phyloP scores from a whole-genome alignment of 2,113 vertebrate genomes.

The Speoplatyrhinus poulsoni region DNA sequence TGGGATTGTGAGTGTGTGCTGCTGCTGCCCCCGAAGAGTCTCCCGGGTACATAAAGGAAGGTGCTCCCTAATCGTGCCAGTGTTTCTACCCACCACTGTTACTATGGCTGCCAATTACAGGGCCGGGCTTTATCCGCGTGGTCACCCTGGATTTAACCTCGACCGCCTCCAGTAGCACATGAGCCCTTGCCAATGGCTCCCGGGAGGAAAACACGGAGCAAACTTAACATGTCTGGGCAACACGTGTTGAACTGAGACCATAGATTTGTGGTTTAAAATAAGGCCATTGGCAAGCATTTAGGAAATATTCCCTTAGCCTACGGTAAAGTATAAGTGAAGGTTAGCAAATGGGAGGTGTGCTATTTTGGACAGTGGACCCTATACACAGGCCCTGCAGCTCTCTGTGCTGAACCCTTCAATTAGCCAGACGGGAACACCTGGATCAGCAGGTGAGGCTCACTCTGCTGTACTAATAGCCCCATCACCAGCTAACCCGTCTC shows the following conservation, averaged over 20 bases:
- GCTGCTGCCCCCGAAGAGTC: conserved; percentile 50
- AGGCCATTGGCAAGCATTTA: conserved; percentile 15
- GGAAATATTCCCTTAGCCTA: conserved; percentile 22
- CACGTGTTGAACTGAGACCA: conserved; percentile 32
- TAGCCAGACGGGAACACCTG: conserved; percentile 68
- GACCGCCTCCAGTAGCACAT: conserved; percentile 16
- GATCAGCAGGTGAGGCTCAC: conserved; percentile 68
- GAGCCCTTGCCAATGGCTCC: conserved; percentile 38
- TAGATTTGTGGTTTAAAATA: not conserved
- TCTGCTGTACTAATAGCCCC: conserved; percentile 58
- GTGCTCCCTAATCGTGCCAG: conserved; percentile 62
- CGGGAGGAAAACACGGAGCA: conserved; percentile 18
- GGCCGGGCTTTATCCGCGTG: conserved; percentile 41
- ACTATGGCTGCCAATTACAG: conserved; percentile 52
- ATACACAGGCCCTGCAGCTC: conserved; percentile 42
- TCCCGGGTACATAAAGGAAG: conserved; percentile 34
- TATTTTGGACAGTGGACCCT: conserved; percentile 30
- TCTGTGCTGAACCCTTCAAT: conserved; percentile 61
- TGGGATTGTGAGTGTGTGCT: conserved; percentile 63
- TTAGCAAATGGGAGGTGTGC: conserved; percentile 1
- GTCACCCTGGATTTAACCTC: conserved; percentile 31
- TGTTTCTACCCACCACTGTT: conserved; percentile 44
- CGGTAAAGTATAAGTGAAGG: not conserved
- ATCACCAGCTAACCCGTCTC: conserved; percentile 46
- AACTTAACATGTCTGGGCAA: conserved; percentile 16